Base-by-base conservation (phyloP, 2,888 invertebrate genomes). In the Pristionchus entomophagus region DNA sequence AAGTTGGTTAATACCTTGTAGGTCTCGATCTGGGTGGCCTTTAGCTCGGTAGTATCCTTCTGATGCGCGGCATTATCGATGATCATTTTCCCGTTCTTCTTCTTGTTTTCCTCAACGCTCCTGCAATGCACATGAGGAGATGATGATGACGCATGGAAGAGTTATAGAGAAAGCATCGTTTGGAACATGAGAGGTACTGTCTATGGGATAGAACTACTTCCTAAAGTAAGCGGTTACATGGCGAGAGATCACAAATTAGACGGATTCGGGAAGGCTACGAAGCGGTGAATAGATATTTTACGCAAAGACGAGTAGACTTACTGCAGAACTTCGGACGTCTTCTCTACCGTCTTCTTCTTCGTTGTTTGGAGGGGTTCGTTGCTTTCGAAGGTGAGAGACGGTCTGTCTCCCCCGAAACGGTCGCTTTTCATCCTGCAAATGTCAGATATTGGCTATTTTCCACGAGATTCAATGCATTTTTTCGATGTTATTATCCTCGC, bases 311-410 rank as follows among this genome's bases (percentile, higher is more conserved):
- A 1, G n/a, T n/a, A 6, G 14, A 88, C 91, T 86, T 85, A 91
- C 89, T 92, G 92, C 17, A 91, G 88, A 41, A 92, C 89, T 81
- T 92, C 92, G 82, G 90, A 91, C 0, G 88, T 89, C 86, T 90
- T 89, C 85, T 92, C 90, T n/a, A 92, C 87, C 19, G 91, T 91
- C 88, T 92, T 92, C 22, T 91, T 91, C 73, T 92, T 92, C 41
- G 88, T 87, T 32, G 88, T 87, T 89, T 86, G 85, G 26, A 83
- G 19, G 14, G 81, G 80, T 83, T 86, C 86, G n/a, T n/a, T 35
- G 38, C 41, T 49, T 12, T 85, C 85, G 41, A 38, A 49, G 38
- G 53, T 17, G 5, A 86, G 35, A 3, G 80, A 59, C 14, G 73
- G 53, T 17, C 80, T 45, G 8, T 80, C 86, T n/a, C n/a, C n/a